phyloP scores from a whole-genome alignment of 2,888 invertebrate genomes.

The Serripes groenlandicus region DNA sequence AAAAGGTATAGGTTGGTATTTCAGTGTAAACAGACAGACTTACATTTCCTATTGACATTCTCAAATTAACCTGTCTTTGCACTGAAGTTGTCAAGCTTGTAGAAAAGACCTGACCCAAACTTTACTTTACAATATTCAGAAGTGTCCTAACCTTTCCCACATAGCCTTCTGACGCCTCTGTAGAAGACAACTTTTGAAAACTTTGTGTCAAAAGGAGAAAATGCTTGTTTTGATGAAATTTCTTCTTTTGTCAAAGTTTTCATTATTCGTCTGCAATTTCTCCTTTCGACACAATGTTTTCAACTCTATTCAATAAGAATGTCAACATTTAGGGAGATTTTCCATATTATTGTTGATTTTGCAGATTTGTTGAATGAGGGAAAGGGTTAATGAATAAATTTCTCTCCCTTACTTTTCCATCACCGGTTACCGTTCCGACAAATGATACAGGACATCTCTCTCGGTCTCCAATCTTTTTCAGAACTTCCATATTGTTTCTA shows the following conservation, averaged over 20 bases:
- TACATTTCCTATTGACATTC: too few relatives aligned
- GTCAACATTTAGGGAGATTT: neutral
- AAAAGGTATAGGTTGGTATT: too few relatives aligned
- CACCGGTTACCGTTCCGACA: conserved; percentile 96
- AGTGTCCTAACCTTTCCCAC: neutral
- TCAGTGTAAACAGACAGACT: too few relatives aligned
- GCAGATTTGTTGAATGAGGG: too few relatives aligned
- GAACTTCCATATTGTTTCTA: conserved; percentile 89
- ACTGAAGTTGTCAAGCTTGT: too few relatives aligned
- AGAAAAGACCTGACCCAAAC: too few relatives aligned
- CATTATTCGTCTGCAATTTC: neutral
- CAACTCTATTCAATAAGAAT: too few relatives aligned
- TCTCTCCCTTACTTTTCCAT: conserved; percentile 90
- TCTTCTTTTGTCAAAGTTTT: neutral
- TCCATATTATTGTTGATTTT: too few relatives aligned
- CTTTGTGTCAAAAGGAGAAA: neutral
- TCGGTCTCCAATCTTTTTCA: conserved; percentile 92
- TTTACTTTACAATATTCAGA: too few relatives aligned
- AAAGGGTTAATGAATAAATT: neutral
- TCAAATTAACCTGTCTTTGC: too few relatives aligned
- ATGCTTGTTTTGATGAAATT: neutral
- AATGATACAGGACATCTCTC: conserved; percentile 97
- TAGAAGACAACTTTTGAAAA: neutral
- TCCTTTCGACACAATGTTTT: conserved; percentile 1
- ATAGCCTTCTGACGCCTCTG: neutral